Evolutionary conservation across 2,888 invertebrate genomes (phyloP).

Genomic region (Eilema sororculum): DNA sequence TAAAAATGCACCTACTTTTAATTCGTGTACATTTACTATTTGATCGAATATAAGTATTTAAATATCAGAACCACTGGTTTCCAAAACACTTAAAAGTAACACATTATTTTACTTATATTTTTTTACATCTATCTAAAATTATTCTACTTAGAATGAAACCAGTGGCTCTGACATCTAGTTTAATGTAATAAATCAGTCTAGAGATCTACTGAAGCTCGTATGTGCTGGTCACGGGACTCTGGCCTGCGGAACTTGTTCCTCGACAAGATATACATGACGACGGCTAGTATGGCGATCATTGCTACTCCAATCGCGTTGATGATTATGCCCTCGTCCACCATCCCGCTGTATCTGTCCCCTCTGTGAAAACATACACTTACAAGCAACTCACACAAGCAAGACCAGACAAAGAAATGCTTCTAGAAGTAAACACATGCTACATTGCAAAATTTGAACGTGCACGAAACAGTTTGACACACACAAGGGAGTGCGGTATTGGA

Average conservation of each 20-base stretch:
- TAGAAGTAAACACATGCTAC: conserved; percentile 39
- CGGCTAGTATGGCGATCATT: conserved; percentile 88
- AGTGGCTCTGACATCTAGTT: conserved; percentile 36
- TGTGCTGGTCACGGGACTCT: conserved; percentile 78
- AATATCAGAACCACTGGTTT: conserved; percentile 32
- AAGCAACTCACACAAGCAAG: conserved; percentile 55
- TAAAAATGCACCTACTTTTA: conserved; percentile 9
- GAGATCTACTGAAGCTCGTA: conserved; percentile 87
- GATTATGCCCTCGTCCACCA: conserved; percentile 89
- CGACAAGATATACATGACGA: conserved; percentile 89
- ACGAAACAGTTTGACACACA: conserved; percentile 14
- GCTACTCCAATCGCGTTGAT: conserved; percentile 90
- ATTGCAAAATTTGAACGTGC: conserved; percentile 18
- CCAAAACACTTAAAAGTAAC: conserved; percentile 15
- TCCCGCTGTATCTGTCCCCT: conserved; percentile 84
- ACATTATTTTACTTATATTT: conserved; percentile 35
- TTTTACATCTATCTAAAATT: conserved; percentile 30
- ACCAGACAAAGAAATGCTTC: conserved; percentile 34
- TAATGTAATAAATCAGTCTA: conserved; percentile 61
- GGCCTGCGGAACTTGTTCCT: conserved; percentile 85
- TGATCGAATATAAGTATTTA: conserved; percentile 12
- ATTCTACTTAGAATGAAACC: conserved; percentile 15
- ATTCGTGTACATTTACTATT: conserved; percentile 18
- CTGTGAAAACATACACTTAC: conserved; percentile 79
- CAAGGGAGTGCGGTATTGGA: conserved; percentile 16